Evolutionary conservation across 2,797 vertebrate genomes (phyloP), one percentile per base, ranked within the genome.

Genomic region (Myripristis jacobus): DNA sequence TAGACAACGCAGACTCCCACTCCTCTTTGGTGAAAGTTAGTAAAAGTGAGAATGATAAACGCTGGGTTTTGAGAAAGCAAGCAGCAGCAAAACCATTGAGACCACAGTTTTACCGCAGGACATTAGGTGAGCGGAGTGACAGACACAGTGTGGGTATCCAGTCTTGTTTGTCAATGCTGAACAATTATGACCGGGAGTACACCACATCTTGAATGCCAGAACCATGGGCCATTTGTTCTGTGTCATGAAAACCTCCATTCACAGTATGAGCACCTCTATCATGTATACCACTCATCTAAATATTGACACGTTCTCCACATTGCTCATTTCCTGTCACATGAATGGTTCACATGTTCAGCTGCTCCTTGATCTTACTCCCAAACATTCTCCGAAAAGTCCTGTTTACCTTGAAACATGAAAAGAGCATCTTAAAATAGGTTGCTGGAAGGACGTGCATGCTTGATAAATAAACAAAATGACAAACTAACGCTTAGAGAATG

Each of bases 271-370:
- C 61, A 44, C 34, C 43, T 48, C 38, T 68, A 58, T 55, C 69
- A 66, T 29, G 19, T 54, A 82, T 70, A 62, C 27, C 44, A 52
- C 67, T 81, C 36, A 43, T 80, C 53, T 89, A 92, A 92, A 92
- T 86, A 91, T 88, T 90, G 89, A 89, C 76, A 79, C 69, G 43
- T 86, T 81, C 74, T 74, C 62, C 65, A 61, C 57, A 70, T 77
- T 64, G 53, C 75, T 90, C 70, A 90, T 86, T 87, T 91, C 83
- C 84, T 87, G 76, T 76, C 34, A 41, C 21, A 84, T 82, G 75
- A 88, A 87, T 66, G 75, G 73, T 80, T 81, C 73, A 78, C 67
- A 77, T 76, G 70, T 79, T 61, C 51, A 84, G 69, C 62, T 60
- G 47, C 52, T 58, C 71, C 89, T 87, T 91, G 80, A 92, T 86